Percentiles rank a stretch among this genome's conserved stretches.
Evolutionary conservation across 2,113 vertebrate genomes (phyloP).

Genomic region (Pyxicephalus adspersus): DNA sequence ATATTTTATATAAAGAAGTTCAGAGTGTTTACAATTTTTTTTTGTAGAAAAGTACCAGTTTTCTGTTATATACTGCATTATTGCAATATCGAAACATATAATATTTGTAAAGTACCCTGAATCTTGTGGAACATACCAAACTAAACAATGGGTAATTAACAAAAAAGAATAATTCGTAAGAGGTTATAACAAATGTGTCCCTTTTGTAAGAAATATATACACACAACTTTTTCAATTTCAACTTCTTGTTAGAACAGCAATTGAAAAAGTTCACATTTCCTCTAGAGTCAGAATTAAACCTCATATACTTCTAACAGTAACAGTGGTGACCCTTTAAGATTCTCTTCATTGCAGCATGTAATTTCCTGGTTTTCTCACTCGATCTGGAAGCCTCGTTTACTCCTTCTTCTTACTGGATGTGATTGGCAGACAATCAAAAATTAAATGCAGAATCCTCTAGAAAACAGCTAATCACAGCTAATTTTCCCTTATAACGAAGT

Average conservation of each 20-base stretch:
- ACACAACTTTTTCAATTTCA: neutral
- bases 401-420: constrained; percentile 17
- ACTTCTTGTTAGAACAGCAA: neutral
- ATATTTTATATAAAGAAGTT: too few species aligned
- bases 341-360: neutral
- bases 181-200: neutral
- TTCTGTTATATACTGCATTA: too few species aligned
- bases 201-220: neutral
- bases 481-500: constrained; percentile 21
- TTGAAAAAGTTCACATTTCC: neutral
- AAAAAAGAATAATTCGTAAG: too few species aligned
- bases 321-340: neutral
- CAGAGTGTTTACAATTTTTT: too few species aligned
- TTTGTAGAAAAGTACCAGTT: too few species aligned
- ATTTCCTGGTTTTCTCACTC: constrained; percentile 8
- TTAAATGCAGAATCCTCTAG: constrained; percentile 6
- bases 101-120: too few species aligned
- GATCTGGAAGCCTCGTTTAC: constrained; percentile 7
- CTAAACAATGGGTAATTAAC: too few species aligned
- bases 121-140: too few species aligned
- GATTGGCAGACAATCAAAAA: constrained; percentile 39
- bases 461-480: constrained; percentile 29
- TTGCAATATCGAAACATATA: too few species aligned
- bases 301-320: constrained; percentile 4
- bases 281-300: neutral